Percentiles rank a stretch among this genome's conserved stretches.
Evolutionary conservation across 2,888 invertebrate genomes (phyloP).

Genomic region (Epsilonema sp.): DNA sequence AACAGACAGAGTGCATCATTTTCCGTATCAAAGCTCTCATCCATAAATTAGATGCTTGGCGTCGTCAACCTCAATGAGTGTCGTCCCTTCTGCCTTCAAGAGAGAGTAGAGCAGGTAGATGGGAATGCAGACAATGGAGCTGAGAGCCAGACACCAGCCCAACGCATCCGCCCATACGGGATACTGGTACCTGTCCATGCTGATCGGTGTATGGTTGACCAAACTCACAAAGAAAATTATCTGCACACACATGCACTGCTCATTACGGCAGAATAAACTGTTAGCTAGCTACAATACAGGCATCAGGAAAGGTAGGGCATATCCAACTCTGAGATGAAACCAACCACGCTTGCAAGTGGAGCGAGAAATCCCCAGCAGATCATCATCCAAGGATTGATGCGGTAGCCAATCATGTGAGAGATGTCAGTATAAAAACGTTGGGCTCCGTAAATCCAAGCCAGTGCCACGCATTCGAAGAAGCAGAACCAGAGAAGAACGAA

Average conservation of each 20-base stretch:
- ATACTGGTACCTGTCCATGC: slow-evolving; percentile 29
- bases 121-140: slow-evolving; percentile 30
- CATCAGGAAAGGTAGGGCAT: no score
- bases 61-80: slow-evolving; percentile 3
- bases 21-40: no score
- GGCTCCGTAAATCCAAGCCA: slow-evolving; percentile 62
- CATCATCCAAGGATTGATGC: slow-evolving; percentile 38
- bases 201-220: slow-evolving; percentile 6
- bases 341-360: slow-evolving; percentile 41
- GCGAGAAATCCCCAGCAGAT: slow-evolving; percentile 40
- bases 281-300: no score
- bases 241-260: no score
- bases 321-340: no score
- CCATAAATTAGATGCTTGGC: no score
- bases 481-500: slow-evolving; percentile 43
- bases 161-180: slow-evolving; percentile 31
- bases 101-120: slow-evolving; percentile 23
- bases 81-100: slow-evolving; percentile 16
- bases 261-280: no score
- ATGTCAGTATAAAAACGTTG: slow-evolving; percentile 56
- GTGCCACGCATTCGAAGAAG: slow-evolving; percentile 51
- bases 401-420: slow-evolving; percentile 53
- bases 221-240: slow-evolving; percentile 6
- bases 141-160: slow-evolving; percentile 29
- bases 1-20: no score